Evolutionary conservation across 2,113 vertebrate species (phyloP).

Genomic region (Isurus oxyrinchus): DNA sequence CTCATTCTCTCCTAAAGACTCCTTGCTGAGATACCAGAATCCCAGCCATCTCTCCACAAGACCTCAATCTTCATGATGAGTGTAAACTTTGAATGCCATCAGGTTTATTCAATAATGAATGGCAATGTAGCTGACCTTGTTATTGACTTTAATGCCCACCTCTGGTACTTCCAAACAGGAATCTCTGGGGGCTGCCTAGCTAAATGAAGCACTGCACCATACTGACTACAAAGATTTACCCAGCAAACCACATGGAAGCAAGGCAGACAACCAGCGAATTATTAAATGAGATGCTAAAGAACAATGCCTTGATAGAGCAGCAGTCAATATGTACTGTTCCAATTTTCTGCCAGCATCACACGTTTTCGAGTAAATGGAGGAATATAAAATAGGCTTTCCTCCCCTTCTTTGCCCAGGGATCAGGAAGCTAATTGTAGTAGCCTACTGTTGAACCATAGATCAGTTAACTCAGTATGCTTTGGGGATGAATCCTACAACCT

Average conservation of each 20-base stretch:
- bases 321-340: neutral
- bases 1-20: neutral
- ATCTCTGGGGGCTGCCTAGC: neutral
- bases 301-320: neutral
- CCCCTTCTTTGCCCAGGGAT: neutral
- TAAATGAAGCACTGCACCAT: neutral
- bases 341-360: neutral
- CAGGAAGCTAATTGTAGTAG: neutral
- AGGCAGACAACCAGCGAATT: neutral
- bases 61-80: neutral
- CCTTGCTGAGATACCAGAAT: neutral
- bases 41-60: neutral
- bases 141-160: neutral
- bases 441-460: neutral
- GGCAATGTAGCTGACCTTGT: neutral
- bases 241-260: neutral
- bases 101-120: neutral
- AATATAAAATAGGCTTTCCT: neutral
- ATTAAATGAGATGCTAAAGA: too few relatives aligned
- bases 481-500: neutral
- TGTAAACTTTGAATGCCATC: neutral
- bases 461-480: neutral
- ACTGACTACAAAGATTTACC: neutral
- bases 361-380: neutral
- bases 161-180: neutral